Conservation (phyloP, 1,140 invertebrate species). For the Micrasema longulum region DNA sequence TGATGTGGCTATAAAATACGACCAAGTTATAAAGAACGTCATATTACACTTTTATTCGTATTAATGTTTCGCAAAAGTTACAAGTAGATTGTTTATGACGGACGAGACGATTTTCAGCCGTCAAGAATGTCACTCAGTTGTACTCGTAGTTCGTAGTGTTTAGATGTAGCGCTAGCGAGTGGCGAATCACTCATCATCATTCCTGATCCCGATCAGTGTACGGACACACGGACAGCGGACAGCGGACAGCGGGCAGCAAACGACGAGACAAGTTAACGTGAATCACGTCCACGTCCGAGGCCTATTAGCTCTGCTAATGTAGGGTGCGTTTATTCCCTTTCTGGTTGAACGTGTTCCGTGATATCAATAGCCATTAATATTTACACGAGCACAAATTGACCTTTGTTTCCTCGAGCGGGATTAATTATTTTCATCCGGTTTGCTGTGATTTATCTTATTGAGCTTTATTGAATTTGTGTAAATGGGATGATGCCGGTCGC, state of each 20-base stretch:
- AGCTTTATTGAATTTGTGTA: conserved; percentile 44
- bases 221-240: too few relatives aligned
- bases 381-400: conserved; percentile 35
- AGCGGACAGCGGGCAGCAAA: too few relatives aligned
- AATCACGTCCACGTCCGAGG: conserved; percentile 7
- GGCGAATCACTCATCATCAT: not conserved
- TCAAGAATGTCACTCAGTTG: conserved; percentile 1
- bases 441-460: conserved; percentile 40
- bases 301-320: conserved; percentile 4
- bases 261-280: not conserved
- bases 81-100: not conserved
- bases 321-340: conserved; percentile 12
- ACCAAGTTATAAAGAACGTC: too few relatives aligned
- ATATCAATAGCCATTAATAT: conserved; percentile 20
- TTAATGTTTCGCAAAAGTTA: too few relatives aligned
- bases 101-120: conserved; percentile 8
- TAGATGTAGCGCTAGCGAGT: too few relatives aligned
- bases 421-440: conserved; percentile 37
- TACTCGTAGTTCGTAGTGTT: not conserved
- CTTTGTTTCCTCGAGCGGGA: conserved; percentile 28
- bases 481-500: conserved; percentile 34
- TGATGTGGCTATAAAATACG: too few relatives aligned
- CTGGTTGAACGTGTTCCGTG: not conserved
- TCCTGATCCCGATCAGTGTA: too few relatives aligned
- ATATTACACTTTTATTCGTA: too few relatives aligned